Evolutionary conservation across 2,113 vertebrate species (phyloP), one percentile per base, ranked within the genome.

Genomic region (Elaphurus davidianus): DNA sequence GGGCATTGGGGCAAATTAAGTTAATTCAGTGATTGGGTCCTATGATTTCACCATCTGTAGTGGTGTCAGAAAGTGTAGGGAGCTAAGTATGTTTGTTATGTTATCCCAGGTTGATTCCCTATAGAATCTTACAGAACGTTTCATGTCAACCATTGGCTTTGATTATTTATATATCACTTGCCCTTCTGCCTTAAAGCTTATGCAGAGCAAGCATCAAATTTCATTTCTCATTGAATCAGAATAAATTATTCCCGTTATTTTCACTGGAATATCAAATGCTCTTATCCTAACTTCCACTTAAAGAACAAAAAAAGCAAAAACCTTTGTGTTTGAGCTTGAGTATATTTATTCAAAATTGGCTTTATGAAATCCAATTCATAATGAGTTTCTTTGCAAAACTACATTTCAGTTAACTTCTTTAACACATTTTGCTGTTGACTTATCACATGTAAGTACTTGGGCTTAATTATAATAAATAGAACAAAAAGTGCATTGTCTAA

Each of bases 401-500:
- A 45, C 3, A 54, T 50, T 90, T 90, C 45, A 64, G 2, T 79
- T 87, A 88, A 62, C 36, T 86, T 71, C 25, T 85, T 92, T 78
- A 83, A 36, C 16, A 52, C 43, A 2, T 60, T 87, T 88, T 94
- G 3, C 85, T 55, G 55, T 85, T 74, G 40, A 57, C 50, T 79
- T 91, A 94, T 78, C 15, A 74, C 82, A 25, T 83, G 28, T 91
- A 78, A 60, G 84, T 88, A 54, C 57, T 74, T 90, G 30, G 16
- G 36, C 47, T 85, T 85, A 52, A n/a, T 89, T 89, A 59, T 91
- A 85, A 94, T 57, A 96, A 91, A 81, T 76, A 83, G 54, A 92
- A 33, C 1, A 71, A 47, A 87, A 92, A 40, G 19, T 28, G 71
- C 28, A 45, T 93, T 95, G 54, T 78, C 50, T 86, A 40, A 95